Percentiles rank a stretch among this genome's conserved stretches.
These are phyloP conservation scores for Meandrina meandrites DNA, from an alignment of 92 coral and sea anemone genomes.

Conservation along the genomic window DNA sequence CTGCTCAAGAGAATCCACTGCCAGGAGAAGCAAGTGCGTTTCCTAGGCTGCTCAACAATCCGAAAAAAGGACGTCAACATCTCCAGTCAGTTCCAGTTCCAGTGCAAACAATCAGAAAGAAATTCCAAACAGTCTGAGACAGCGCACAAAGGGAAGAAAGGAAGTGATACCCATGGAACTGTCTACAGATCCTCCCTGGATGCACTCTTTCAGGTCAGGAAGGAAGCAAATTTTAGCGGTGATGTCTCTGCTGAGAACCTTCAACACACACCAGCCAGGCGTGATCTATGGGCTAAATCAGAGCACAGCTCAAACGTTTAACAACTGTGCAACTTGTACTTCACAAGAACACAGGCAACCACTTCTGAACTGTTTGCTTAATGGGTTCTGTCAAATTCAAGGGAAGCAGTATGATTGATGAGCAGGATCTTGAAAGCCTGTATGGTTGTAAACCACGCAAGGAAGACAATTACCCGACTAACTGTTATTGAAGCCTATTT, in stretches of 20 bases:
- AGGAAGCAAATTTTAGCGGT: background rate
- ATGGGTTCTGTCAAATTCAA: constrained; percentile 55
- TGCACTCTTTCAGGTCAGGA: constrained; percentile 4
- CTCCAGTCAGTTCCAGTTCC: background rate
- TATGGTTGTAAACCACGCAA: constrained; percentile 10
- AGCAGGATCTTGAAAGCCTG: constrained; percentile 45
- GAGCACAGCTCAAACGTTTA: constrained; percentile 41
- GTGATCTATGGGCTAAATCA: constrained; percentile 47
- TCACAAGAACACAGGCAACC: constrained; percentile 52
- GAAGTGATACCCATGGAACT: constrained; percentile 2
- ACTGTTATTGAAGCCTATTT: constrained; percentile 62
- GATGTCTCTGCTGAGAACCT: constrained; percentile 2
- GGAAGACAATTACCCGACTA: constrained; percentile 61
- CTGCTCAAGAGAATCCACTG: background rate
- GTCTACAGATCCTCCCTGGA: constrained; percentile 32
- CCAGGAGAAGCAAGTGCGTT: too few relatives aligned
- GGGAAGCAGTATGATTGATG: constrained; percentile 47
- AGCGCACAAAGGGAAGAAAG: constrained; percentile 17
- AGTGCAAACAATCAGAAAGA: background rate
- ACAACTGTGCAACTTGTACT: constrained; percentile 35
- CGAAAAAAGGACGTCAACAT: background rate
- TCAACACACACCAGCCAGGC: constrained; percentile 7
- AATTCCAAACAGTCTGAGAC: constrained; percentile 7
- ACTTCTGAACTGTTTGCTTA: constrained; percentile 54
- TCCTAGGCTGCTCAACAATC: too few relatives aligned